These are phyloP conservation scores for Bubo scandiacus DNA, from an alignment of 2,113 vertebrate species.

Conservation along the genomic window DNA sequence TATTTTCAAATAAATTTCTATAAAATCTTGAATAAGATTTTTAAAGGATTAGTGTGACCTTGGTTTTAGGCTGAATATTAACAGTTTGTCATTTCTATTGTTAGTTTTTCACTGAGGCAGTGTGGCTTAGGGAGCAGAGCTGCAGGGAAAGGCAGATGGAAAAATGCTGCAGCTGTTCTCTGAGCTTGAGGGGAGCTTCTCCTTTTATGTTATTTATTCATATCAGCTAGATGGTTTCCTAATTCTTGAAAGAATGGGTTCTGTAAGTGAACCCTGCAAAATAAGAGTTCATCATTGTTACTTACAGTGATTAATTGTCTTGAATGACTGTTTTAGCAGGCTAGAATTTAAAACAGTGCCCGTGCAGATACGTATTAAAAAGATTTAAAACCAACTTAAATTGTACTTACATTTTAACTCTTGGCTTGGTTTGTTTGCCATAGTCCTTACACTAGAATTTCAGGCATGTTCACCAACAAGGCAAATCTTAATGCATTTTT, in stretches of 20 bases:
- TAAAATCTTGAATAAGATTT: neutral
- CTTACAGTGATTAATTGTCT: neutral
- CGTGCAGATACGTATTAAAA: neutral
- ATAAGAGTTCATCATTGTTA: neutral
- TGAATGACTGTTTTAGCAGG: neutral
- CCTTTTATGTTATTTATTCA: neutral
- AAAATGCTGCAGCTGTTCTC: neutral
- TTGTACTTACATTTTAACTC: neutral
- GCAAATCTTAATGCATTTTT: neutral
- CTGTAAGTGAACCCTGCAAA: neutral
- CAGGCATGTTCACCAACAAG: neutral
- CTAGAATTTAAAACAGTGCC: neutral
- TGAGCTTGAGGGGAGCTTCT: neutral
- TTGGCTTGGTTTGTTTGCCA: neutral
- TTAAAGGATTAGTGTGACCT: neutral
- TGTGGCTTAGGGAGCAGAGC: neutral
- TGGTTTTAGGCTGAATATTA: neutral
- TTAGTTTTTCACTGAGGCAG: neutral
- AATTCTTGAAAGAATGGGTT: neutral
- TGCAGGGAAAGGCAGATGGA: neutral
- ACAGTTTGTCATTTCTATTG: neutral
- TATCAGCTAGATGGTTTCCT: neutral
- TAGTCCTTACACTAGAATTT: neutral
- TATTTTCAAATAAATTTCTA: neutral
- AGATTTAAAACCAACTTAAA: neutral